Conservation (phyloP, 2,888 invertebrate species). For the Drosophila peninsularis region DNA sequence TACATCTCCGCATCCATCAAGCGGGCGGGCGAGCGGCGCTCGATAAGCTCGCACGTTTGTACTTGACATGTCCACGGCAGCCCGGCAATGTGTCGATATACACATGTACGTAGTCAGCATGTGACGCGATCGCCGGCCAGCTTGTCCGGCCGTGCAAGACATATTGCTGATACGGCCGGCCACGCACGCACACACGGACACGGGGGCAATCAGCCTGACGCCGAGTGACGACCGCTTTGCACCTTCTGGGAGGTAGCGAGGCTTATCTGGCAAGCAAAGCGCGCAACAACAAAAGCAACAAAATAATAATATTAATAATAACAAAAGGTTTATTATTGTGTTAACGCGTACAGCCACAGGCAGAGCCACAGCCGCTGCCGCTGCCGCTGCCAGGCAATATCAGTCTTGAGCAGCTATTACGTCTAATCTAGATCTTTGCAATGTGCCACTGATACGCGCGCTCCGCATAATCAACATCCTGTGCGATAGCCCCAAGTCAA, state of each 20-base stretch:
- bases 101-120: background rate
- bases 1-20: slow-evolving; percentile 34
- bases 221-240: slow-evolving; percentile 17
- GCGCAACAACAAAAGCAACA: slow-evolving; percentile 26
- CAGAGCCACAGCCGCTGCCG: no score
- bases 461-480: slow-evolving; percentile 67
- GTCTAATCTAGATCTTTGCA: slow-evolving; percentile 70
- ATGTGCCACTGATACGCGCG: slow-evolving; percentile 56
- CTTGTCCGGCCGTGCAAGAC: slow-evolving; percentile 57
- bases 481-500: slow-evolving; percentile 46
- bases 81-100: slow-evolving; percentile 32
- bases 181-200: slow-evolving; percentile 3
- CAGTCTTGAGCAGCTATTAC: slow-evolving; percentile 56
- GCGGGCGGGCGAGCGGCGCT: slow-evolving; percentile 2
- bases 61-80: slow-evolving; percentile 65
- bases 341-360: slow-evolving; percentile 27
- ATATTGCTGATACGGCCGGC: slow-evolving; percentile 62
- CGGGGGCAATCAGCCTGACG: slow-evolving; percentile 43
- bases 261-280: slow-evolving; percentile 48
- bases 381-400: slow-evolving; percentile 42
- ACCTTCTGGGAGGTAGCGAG: slow-evolving; percentile 24
- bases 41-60: slow-evolving; percentile 58
- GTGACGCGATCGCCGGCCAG: slow-evolving; percentile 34
- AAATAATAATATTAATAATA: slow-evolving; percentile 43
- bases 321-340: slow-evolving; percentile 53